Percentiles rank a stretch among this genome's conserved stretches.
Conservation (phyloP, 2,797 vertebrate species). For the Momotus momota region DNA sequence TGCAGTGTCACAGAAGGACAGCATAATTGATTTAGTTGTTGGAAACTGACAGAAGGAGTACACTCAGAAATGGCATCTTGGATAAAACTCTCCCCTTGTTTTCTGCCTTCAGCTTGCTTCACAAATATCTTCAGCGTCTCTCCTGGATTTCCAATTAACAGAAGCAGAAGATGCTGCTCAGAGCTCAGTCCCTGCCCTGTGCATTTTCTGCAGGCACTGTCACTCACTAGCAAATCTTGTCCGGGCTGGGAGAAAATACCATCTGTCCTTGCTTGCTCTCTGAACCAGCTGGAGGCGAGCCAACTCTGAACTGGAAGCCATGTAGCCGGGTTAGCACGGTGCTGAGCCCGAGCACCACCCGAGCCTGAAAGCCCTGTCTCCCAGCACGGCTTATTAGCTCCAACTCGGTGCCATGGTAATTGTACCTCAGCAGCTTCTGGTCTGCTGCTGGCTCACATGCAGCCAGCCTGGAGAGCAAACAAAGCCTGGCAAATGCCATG, state of each 20-base stretch:
- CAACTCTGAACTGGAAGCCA: constrained; percentile 21
- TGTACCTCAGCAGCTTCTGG: constrained; percentile 29
- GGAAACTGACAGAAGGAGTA: neutral
- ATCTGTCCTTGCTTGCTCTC: constrained; percentile 30
- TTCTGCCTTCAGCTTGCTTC: neutral
- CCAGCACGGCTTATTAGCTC: constrained; percentile 54
- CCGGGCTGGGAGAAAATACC: constrained; percentile 1
- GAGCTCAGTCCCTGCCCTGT: neutral
- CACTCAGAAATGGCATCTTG: neutral
- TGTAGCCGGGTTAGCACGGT: constrained; percentile 35
- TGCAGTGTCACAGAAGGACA: neutral
- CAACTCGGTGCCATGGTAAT: constrained; percentile 34
- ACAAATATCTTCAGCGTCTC: neutral
- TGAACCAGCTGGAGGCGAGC: constrained; percentile 33
- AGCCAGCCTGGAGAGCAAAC: neutral
- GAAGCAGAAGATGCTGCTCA: neutral
- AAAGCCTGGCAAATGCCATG: neutral
- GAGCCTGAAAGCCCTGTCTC: constrained; percentile 1
- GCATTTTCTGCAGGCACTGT: neutral
- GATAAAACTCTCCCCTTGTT: neutral
- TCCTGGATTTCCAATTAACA: neutral
- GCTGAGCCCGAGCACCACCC: neutral
- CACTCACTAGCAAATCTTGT: neutral
- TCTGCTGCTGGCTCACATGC: neutral
- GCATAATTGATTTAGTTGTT: neutral